A percentile compares a stretch with the other conserved stretches of the same genome.
phyloP scores from a whole-genome alignment of 2,888 invertebrate genomes.

The Sceliomorpha sp. region DNA sequence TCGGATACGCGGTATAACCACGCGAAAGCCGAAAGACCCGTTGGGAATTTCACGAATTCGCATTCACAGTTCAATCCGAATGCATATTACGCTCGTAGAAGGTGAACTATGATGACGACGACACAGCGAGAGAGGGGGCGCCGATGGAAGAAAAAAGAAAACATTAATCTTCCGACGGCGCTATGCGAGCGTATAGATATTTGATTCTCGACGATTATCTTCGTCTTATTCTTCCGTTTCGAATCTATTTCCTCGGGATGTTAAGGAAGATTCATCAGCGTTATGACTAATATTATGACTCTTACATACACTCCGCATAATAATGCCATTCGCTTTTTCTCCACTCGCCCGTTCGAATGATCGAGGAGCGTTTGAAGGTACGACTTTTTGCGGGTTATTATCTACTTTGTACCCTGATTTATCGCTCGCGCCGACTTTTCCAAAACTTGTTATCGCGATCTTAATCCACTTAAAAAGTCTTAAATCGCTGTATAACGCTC shows the following conservation, averaged over 20 bases:
- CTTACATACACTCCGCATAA: constrained; percentile 27
- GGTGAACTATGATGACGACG: constrained; percentile 35
- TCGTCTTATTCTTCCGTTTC: constrained; percentile 6
- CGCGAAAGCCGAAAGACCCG: constrained; percentile 60
- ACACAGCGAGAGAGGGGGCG: no score
- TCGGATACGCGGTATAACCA: constrained; percentile 57
- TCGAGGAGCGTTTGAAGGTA: no score
- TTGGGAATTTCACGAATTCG: constrained; percentile 57
- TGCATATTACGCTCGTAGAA: constrained; percentile 67
- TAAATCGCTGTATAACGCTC: no score
- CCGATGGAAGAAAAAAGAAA: constrained; percentile 25
- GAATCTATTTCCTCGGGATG: constrained; percentile 23
- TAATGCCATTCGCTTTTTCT: constrained; percentile 16
- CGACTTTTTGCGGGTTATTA: no score
- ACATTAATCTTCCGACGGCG: constrained; percentile 24
- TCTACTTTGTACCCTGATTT: no score
- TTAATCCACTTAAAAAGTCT: no score
- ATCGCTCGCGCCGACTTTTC: no score
- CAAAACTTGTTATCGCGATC: no score
- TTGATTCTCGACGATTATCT: constrained; percentile 32
- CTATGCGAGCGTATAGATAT: constrained; percentile 13
- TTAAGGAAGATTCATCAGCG: constrained; percentile 30
- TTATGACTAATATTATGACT: constrained; percentile 14
- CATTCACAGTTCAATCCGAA: constrained; percentile 70
- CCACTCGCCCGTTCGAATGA: no score